These are phyloP conservation scores for Steinernema hermaphroditum DNA, from an alignment of 2,888 invertebrate genomes.

Conservation along the genomic window DNA sequence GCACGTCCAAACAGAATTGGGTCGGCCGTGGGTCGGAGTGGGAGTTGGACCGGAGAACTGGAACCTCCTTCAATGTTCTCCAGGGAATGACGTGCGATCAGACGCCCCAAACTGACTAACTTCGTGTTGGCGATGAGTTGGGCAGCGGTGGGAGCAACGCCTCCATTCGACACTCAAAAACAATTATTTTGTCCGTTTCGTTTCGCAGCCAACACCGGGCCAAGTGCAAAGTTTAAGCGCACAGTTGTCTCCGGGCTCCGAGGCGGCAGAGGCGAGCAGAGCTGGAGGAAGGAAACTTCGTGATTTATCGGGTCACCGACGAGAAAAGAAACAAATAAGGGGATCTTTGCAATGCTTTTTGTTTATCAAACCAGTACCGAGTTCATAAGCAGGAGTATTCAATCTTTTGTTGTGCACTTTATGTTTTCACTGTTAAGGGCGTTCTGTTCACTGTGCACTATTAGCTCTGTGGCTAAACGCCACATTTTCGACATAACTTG, in stretches of 20 bases:
- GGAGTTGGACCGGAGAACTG: no score
- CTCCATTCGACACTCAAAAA: conserved; percentile 27
- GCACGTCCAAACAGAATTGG: no score
- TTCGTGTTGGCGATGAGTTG: neutral
- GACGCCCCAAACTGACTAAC: conserved; percentile 3
- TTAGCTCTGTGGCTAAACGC: no score
- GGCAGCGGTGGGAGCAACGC: neutral
- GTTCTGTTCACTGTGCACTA: no score
- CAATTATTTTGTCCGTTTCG: conserved; percentile 30
- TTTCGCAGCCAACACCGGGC: conserved; percentile 12
- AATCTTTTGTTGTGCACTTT: no score
- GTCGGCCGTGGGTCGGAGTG: no score
- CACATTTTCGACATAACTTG: no score
- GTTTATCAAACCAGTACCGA: no score
- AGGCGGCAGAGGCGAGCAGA: neutral
- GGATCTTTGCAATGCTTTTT: no score
- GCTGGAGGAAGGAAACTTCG: conserved; percentile 1
- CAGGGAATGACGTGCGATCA: conserved; percentile 28
- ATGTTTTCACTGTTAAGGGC: no score
- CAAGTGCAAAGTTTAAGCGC: conserved; percentile 31
- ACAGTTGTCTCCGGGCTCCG: conserved; percentile 10
- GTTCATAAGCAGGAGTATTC: no score
- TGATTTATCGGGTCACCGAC: neutral
- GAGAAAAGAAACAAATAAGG: neutral
- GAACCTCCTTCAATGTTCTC: neutral